A percentile compares a stretch with the other conserved stretches of the same genome.
These are phyloP conservation scores for Craniophora ligustri DNA, from an alignment of 2,888 invertebrate genomes.

Conservation along the genomic window DNA sequence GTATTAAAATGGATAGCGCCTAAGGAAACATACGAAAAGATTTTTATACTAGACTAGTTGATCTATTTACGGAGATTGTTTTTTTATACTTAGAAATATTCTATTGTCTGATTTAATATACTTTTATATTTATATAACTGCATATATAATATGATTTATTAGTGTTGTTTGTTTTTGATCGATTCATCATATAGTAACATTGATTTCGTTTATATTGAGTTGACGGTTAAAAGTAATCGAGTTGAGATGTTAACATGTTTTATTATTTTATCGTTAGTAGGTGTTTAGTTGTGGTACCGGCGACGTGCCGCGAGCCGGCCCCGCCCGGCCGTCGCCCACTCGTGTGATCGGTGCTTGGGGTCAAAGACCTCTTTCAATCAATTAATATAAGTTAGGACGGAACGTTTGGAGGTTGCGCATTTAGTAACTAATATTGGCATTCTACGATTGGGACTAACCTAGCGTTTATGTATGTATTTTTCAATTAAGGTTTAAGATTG, in stretches of 20 bases:
- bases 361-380: slow-evolving; percentile 81
- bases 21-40: slow-evolving; percentile 89
- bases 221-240: slow-evolving; percentile 63
- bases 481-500: slow-evolving; percentile 88
- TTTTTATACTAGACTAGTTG: slow-evolving; percentile 89
- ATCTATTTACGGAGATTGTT: slow-evolving; percentile 89
- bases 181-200: slow-evolving; percentile 81
- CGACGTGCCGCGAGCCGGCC: slow-evolving; percentile 46
- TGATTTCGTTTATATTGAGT: slow-evolving; percentile 79
- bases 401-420: slow-evolving; percentile 86
- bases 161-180: slow-evolving; percentile 89
- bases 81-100: slow-evolving; percentile 89
- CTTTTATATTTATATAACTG: slow-evolving; percentile 87
- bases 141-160: slow-evolving; percentile 86
- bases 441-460: slow-evolving; percentile 89
- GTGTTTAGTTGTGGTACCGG: slow-evolving; percentile 75
- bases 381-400: slow-evolving; percentile 82
- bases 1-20: slow-evolving; percentile 89
- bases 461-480: slow-evolving; percentile 88
- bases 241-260: slow-evolving; percentile 79
- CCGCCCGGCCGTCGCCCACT: slow-evolving; percentile 51
- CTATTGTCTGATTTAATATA: slow-evolving; percentile 88
- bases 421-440: slow-evolving; percentile 89
- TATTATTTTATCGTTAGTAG: slow-evolving; percentile 83
- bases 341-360: slow-evolving; percentile 80